Evolutionary conservation across 2,113 vertebrate species (phyloP).

Genomic region (Oryzias celebensis): DNA sequence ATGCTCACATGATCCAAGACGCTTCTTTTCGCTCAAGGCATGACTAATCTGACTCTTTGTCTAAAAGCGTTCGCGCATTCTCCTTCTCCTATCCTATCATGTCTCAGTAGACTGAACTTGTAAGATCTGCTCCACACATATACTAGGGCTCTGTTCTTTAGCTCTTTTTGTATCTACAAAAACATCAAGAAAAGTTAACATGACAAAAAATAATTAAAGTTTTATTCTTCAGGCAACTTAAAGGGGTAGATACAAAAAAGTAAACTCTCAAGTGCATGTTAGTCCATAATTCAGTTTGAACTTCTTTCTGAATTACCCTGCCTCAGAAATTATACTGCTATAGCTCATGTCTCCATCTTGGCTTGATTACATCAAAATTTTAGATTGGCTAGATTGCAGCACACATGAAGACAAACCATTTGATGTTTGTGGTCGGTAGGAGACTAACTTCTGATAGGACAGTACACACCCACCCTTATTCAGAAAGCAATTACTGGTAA

Average conservation of each 20-base stretch:
- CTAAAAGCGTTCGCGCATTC: background rate
- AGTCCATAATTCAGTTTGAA: conserved; percentile 2
- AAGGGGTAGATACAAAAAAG: background rate
- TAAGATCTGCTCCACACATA: background rate
- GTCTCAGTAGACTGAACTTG: background rate
- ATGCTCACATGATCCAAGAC: conserved; percentile 16
- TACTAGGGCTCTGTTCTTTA: background rate
- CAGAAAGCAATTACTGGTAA: conserved; percentile 34
- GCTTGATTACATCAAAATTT: conserved; percentile 45
- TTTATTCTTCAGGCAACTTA: background rate
- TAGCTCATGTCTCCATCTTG: conserved; percentile 62
- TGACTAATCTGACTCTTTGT: conserved; percentile 29
- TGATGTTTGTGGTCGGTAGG: conserved; percentile 38
- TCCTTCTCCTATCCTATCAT: conserved; percentile 3
- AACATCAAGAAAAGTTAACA: background rate
- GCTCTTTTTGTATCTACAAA: too few relatives aligned
- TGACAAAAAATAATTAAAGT: background rate
- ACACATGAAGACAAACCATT: conserved; percentile 16
- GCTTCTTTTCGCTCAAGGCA: background rate
- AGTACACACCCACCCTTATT: conserved; percentile 14
- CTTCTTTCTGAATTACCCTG: conserved; percentile 1
- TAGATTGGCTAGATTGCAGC: conserved; percentile 1
- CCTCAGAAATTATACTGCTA: conserved; percentile 17
- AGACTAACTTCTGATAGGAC: conserved; percentile 55
- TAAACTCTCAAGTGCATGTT: conserved; percentile 1